Conservation (phyloP, 2,113 vertebrate species). For the Microtus montanus region DNA sequence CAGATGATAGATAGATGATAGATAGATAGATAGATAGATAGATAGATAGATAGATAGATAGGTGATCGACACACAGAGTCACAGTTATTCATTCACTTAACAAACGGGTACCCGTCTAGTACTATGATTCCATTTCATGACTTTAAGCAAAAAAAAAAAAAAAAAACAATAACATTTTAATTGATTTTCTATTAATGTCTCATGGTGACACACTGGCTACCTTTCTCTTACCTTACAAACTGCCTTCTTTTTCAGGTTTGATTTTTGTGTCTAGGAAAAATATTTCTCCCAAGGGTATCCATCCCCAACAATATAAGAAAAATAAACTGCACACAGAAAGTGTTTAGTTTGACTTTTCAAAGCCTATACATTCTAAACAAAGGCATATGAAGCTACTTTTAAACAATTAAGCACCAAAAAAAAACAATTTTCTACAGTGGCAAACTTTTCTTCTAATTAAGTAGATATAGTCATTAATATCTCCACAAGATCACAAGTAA, state of each 20-base stretch:
- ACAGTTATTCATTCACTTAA: background rate
- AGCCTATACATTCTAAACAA: background rate
- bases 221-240: background rate
- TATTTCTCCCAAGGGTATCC: background rate
- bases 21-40: background rate
- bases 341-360: background rate
- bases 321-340: background rate
- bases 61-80: background rate
- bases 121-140: background rate
- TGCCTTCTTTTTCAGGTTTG: slow-evolving; percentile 4
- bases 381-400: background rate
- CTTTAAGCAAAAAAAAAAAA: background rate
- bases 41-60: background rate
- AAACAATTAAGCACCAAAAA: background rate
- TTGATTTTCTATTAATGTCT: background rate
- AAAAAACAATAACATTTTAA: background rate
- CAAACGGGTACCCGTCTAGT: background rate
- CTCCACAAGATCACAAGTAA: background rate
- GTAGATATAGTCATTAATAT: background rate
- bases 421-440: background rate
- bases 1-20: background rate
- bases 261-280: slow-evolving; percentile 20
- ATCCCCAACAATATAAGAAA: slow-evolving; percentile 18
- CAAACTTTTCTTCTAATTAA: background rate
- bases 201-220: background rate